Base-by-base conservation (phyloP, 2,888 invertebrate species). In the Philaethria dido region DNA sequence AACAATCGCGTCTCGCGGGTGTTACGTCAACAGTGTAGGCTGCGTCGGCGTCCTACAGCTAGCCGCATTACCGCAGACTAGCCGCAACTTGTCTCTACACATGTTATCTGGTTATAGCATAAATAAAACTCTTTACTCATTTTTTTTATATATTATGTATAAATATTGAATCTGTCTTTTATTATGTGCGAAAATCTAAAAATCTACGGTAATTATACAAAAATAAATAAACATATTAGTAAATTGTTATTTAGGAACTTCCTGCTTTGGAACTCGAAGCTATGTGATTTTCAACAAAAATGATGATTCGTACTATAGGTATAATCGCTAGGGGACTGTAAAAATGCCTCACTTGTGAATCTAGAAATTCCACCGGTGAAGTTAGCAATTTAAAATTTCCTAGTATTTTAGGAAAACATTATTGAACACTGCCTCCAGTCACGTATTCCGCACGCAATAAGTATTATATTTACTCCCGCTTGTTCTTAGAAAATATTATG, bases 1-100 rank as follows among this genome's bases (percentile, higher is more conserved):
- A 67, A 69, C 69, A 69, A 69, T 69, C 54, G 61, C 33, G 64
- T 68, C 67, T 59, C 68, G 61, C 55, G 67, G 62, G 64, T 45
- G 44, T 69, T 68, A 68, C 69, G 64, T 69, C 64, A 67, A 6
- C 25, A 45, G 39, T 44, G 39, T 36, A 55, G 64, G 47, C 57
- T 57, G 66, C 62, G 65, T 48, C 61, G 62, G 42, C 60, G 54
- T 29, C 33, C 50, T 25, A 50, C 33, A 16, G 63, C 54, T 44
- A 50, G 64, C 59, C 64, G 64, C 64, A 47, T 65, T 69, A 71
- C 59, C 50, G 66, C 62, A 62, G 47, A 62, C 65, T 42, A 55
- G 39, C 45, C 60, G 54, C 54, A 65, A 52, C 50, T 61, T 33
- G 50, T 29, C 48, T 55, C 47, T 36, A 13, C 47, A 39, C 44